phyloP scores from a whole-genome alignment of 2,888 invertebrate species.

The Saturnia pavonia region DNA sequence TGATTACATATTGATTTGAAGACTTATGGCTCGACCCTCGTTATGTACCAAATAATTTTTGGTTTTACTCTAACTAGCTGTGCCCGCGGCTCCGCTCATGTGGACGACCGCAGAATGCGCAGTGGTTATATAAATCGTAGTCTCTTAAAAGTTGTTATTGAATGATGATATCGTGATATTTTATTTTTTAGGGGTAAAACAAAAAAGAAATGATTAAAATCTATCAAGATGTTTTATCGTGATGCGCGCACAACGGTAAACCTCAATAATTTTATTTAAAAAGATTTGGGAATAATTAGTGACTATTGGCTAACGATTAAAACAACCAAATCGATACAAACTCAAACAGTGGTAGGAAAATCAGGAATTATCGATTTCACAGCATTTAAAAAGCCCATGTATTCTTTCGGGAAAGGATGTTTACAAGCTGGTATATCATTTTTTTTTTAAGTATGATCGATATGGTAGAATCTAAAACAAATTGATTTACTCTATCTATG shows the following conservation, averaged over 20 bases:
- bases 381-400: neutral
- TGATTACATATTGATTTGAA: neutral
- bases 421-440: neutral
- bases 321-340: too few species aligned
- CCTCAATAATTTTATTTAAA: too few species aligned
- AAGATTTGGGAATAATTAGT: neutral
- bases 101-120: too few species aligned
- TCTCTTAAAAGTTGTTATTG: too few species aligned
- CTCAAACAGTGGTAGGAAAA: neutral
- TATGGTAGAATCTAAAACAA: neutral
- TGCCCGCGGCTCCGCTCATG: too few species aligned
- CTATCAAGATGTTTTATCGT: too few species aligned
- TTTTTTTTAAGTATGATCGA: neutral
- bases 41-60: neutral
- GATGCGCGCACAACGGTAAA: too few species aligned
- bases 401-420: neutral
- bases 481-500: neutral
- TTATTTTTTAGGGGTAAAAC: too few species aligned
- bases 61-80: too few species aligned
- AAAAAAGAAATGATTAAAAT: too few species aligned
- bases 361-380: neutral
- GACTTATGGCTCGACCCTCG: neutral
- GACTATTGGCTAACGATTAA: neutral
- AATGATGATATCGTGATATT: too few species aligned
- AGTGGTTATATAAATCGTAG: too few species aligned